phyloP scores from a whole-genome alignment of 1,140 invertebrate species.

The silkworm (Bombyx mori) region DNA sequence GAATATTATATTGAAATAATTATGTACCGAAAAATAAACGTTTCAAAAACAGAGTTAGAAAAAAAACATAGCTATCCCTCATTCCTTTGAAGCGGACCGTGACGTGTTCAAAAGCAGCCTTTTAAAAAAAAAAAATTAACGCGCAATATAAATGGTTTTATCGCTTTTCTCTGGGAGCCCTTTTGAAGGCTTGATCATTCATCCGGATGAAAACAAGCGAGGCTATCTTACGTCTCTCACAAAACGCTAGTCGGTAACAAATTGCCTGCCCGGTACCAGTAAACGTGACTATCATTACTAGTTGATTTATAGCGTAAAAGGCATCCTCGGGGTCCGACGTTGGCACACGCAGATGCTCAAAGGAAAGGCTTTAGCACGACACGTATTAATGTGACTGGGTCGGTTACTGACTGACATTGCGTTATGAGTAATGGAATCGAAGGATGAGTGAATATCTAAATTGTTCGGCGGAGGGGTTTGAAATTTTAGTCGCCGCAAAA shows the following conservation, averaged over 20 bases:
- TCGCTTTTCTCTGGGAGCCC: background rate
- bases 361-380: slow-evolving; percentile 16
- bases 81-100: no score
- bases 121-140: no score
- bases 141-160: background rate
- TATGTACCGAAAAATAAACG: no score
- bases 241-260: background rate
- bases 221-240: background rate
- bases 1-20: no score
- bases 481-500: no score
- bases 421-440: no score
- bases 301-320: slow-evolving; percentile 35
- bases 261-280: background rate
- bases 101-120: no score
- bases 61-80: no score
- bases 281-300: slow-evolving; percentile 39
- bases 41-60: no score
- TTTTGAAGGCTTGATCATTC: background rate
- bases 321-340: slow-evolving; percentile 14
- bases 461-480: no score
- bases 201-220: background rate
- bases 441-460: no score
- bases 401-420: background rate
- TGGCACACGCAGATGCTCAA: slow-evolving; percentile 17
- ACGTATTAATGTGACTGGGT: slow-evolving; percentile 23